phyloP scores from a whole-genome alignment of 2,888 invertebrate species.

The Pandemis cinnamomeana region DNA sequence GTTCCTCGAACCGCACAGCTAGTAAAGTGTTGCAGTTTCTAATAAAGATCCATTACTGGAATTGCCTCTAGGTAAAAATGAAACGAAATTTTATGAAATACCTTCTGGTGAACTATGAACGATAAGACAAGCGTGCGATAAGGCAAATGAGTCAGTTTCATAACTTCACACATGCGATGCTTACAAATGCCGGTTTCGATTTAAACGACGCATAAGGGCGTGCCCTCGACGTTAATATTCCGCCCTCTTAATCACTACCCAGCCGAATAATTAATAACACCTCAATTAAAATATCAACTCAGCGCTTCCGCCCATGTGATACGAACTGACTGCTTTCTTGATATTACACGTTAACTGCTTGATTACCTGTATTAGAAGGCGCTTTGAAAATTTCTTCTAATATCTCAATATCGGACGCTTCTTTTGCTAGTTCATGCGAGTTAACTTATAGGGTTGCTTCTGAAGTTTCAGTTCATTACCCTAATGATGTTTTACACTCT shows the following conservation, averaged over 20 bases:
- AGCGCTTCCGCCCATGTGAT: slow-evolving; percentile 70
- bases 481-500: background rate
- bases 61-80: slow-evolving; percentile 8
- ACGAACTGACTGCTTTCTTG: slow-evolving; percentile 47
- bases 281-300: slow-evolving; percentile 80
- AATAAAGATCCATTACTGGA: slow-evolving; percentile 21
- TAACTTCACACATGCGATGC: slow-evolving; percentile 47
- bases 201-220: slow-evolving; percentile 68
- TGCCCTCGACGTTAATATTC: slow-evolving; percentile 68
- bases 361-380: background rate
- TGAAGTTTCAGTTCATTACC: background rate
- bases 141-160: slow-evolving; percentile 48
- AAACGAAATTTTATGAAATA: slow-evolving; percentile 22
- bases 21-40: slow-evolving; percentile 42
- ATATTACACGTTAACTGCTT: slow-evolving; percentile 23
- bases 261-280: slow-evolving; percentile 78
- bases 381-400: slow-evolving; percentile 3
- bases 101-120: slow-evolving; percentile 45
- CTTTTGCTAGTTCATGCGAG: background rate
- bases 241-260: slow-evolving; percentile 78
- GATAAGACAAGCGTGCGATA: slow-evolving; percentile 62
- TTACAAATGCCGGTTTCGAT: slow-evolving; percentile 55
- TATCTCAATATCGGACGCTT: background rate
- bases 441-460: background rate
- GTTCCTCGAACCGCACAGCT: slow-evolving; percentile 45